phyloP scores from a whole-genome alignment of 2,888 invertebrate genomes.

The Lithophane ornitopus region DNA sequence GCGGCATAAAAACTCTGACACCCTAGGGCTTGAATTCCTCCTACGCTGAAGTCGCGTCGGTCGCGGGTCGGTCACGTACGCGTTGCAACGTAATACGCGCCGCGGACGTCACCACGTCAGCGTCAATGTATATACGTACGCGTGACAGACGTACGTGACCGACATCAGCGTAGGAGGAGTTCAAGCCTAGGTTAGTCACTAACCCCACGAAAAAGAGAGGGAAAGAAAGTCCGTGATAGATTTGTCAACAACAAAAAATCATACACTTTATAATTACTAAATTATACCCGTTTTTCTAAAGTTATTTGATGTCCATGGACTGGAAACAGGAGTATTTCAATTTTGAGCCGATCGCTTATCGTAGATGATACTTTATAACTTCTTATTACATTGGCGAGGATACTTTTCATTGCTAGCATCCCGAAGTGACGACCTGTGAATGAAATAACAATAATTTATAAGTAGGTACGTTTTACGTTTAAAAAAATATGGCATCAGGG shows the following conservation, averaged over 20 bases:
- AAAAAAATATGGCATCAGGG: neutral
- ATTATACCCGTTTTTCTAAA: slow-evolving; percentile 71
- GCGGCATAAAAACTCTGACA: too few relatives aligned
- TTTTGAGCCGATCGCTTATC: slow-evolving; percentile 76
- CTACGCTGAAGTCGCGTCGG: too few relatives aligned
- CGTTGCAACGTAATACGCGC: too few relatives aligned
- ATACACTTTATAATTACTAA: neutral
- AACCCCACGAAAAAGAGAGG: too few relatives aligned
- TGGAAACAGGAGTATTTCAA: slow-evolving; percentile 83
- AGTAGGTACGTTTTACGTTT: neutral
- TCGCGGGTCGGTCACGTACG: too few relatives aligned
- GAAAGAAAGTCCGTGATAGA: neutral
- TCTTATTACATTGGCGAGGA: slow-evolving; percentile 78
- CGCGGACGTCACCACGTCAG: too few relatives aligned
- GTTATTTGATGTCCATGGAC: slow-evolving; percentile 80
- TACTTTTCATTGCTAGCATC: slow-evolving; percentile 83
- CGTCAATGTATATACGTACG: too few relatives aligned
- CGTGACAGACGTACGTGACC: too few relatives aligned
- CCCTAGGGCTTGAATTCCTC: too few relatives aligned
- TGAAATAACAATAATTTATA: slow-evolving; percentile 8
- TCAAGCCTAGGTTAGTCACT: too few relatives aligned
- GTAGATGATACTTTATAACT: slow-evolving; percentile 76
- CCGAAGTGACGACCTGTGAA: slow-evolving; percentile 83
- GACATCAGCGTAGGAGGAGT: too few relatives aligned
- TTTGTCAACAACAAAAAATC: neutral